Evolutionary conservation across 2,888 invertebrate species (phyloP).

Genomic region (Ophonus ardosiacus): DNA sequence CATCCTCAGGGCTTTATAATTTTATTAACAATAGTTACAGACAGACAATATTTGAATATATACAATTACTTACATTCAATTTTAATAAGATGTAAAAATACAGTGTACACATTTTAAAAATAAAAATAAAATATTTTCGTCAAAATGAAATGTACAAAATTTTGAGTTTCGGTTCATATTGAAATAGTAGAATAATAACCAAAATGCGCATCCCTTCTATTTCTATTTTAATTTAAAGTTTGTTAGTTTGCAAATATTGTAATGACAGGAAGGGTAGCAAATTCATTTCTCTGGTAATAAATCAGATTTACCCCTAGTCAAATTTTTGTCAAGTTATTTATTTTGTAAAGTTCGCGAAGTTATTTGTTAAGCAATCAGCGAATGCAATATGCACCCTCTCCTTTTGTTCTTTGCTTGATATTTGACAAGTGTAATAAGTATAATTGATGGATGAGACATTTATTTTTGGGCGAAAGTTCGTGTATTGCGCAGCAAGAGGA

Average conservation of each 20-base stretch:
- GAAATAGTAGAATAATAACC: background rate
- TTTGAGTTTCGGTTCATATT: too few species aligned
- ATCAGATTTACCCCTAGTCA: conserved; percentile 47
- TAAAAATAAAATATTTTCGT: too few species aligned
- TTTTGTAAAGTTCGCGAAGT: conserved; percentile 58
- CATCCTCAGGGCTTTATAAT: too few species aligned
- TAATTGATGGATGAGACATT: conserved; percentile 60
- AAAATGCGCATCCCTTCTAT: background rate
- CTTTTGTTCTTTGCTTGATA: conserved; percentile 10
- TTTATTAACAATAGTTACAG: too few species aligned
- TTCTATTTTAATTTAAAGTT: conserved; percentile 14
- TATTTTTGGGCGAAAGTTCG: conserved; percentile 39
- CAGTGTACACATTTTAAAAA: too few species aligned
- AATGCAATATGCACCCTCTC: conserved; percentile 31
- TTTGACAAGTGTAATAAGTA: conserved; percentile 58
- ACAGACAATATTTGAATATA: too few species aligned
- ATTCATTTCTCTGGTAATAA: conserved; percentile 51
- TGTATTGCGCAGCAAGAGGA: conserved; percentile 17
- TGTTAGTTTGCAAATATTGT: background rate
- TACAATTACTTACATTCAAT: too few species aligned
- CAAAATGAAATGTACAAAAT: too few species aligned
- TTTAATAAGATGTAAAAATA: too few species aligned
- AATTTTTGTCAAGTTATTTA: conserved; percentile 58
- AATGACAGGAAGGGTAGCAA: conserved; percentile 13
- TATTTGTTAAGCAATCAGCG: conserved; percentile 55